These are phyloP conservation scores for Agelaius phoeniceus DNA, from an alignment of 2,113 vertebrate genomes.

Conservation along the genomic window DNA sequence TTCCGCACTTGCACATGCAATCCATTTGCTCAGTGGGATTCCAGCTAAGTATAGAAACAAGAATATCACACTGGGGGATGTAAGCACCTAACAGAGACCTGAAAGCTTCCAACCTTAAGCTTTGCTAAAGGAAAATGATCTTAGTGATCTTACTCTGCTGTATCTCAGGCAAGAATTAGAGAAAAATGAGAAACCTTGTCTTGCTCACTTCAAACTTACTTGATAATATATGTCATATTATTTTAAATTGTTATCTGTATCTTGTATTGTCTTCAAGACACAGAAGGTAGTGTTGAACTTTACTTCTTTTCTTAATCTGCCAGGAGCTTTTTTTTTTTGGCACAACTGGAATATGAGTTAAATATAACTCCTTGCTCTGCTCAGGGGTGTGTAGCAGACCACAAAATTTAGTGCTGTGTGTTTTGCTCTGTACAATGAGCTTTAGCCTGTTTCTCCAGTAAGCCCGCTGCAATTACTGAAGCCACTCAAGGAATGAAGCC, in stretches of 20 bases:
- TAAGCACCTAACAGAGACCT: conserved; percentile 14
- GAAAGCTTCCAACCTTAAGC: conserved; percentile 35
- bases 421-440: neutral
- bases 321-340: neutral
- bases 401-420: neutral
- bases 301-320: neutral
- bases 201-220: neutral
- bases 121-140: conserved; percentile 10
- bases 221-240: neutral
- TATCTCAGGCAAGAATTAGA: neutral
- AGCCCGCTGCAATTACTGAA: neutral
- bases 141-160: neutral
- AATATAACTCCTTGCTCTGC: neutral
- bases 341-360: neutral
- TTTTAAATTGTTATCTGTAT: neutral
- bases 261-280: conserved; percentile 7
- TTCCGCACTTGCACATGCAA: conserved; percentile 26
- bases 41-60: conserved; percentile 64
- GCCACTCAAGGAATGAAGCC: neutral
- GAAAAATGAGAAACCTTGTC: neutral
- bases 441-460: neutral
- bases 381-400: neutral
- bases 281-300: neutral
- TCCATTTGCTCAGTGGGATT: conserved; percentile 61
- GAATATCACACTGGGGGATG: conserved; percentile 36